Evolutionary conservation across 2,888 invertebrate species (phyloP).

Genomic region (Steinernema carpocapsae): DNA sequence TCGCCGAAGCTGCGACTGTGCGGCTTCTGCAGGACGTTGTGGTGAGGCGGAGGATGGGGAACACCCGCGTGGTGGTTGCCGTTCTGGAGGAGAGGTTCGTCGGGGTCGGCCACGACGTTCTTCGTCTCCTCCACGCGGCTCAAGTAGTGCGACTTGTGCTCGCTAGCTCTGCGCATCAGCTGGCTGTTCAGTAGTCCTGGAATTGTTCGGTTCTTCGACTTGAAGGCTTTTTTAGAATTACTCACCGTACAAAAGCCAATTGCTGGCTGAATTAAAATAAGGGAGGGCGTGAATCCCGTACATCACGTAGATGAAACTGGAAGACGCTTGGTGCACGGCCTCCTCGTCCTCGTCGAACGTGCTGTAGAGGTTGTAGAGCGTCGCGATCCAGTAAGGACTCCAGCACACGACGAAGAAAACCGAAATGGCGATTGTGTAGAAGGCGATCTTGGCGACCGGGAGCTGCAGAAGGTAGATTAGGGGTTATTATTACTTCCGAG

Average conservation of each 20-base stretch:
- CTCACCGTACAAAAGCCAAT: slow-evolving; percentile 65
- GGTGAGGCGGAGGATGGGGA: background rate
- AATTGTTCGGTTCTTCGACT: slow-evolving; percentile 1
- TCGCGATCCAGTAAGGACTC: slow-evolving; percentile 67
- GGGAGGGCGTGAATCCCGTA: slow-evolving; percentile 67
- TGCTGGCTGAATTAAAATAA: slow-evolving; percentile 66
- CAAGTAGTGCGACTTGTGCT: slow-evolving; percentile 38
- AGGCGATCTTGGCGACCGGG: slow-evolving; percentile 64
- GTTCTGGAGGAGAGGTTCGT: slow-evolving; percentile 31
- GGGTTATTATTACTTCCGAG: background rate
- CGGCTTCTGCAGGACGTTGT: background rate
- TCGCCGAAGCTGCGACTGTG: slow-evolving; percentile 23
- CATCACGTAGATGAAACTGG: slow-evolving; percentile 63
- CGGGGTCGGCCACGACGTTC: slow-evolving; percentile 6
- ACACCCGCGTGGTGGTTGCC: slow-evolving; percentile 23
- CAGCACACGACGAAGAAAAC: slow-evolving; percentile 66
- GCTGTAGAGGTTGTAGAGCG: slow-evolving; percentile 61
- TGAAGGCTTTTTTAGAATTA: too few species aligned
- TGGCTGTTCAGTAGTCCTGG: slow-evolving; percentile 51
- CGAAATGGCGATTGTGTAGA: slow-evolving; percentile 67
- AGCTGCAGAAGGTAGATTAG: slow-evolving; percentile 46
- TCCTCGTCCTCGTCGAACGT: slow-evolving; percentile 50
- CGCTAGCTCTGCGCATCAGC: slow-evolving; percentile 49
- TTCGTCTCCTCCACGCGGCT: slow-evolving; percentile 33
- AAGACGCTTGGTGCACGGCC: slow-evolving; percentile 40